These are phyloP conservation scores for Urocolius indicus DNA, from an alignment of 2,113 vertebrate genomes.

Conservation along the genomic window DNA sequence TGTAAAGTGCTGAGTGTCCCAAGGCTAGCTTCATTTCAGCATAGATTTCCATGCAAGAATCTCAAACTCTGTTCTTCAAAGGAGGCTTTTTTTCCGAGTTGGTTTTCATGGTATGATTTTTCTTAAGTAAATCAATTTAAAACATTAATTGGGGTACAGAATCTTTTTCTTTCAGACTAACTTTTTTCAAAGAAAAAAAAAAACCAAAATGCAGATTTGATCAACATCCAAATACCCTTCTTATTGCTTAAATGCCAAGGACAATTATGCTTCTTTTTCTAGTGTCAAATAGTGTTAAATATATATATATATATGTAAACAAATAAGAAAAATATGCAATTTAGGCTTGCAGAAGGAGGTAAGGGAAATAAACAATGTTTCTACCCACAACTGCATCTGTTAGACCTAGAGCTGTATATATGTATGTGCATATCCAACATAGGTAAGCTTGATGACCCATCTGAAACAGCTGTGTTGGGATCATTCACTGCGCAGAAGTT, in stretches of 20 bases:
- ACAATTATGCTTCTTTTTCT: constrained; percentile 41
- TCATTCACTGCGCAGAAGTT: background rate
- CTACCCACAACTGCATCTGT: background rate
- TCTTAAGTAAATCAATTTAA: constrained; percentile 73
- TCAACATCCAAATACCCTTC: constrained; percentile 37
- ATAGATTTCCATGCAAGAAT: constrained; percentile 14
- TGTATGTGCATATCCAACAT: background rate
- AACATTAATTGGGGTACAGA: constrained; percentile 50
- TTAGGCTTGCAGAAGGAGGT: background rate
- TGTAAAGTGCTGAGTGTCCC: constrained; percentile 40
- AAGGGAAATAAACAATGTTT: background rate
- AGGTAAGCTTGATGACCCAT: background rate
- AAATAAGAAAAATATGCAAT: background rate
- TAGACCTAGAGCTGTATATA: background rate
- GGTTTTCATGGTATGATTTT: constrained; percentile 40
- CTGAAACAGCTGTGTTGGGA: background rate
- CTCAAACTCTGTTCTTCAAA: constrained; percentile 67
- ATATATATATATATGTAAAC: background rate
- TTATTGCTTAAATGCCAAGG: constrained; percentile 74
- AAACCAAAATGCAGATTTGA: background rate
- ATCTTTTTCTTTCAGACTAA: constrained; percentile 47
- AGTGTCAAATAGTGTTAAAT: constrained; percentile 43
- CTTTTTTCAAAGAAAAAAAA: background rate
- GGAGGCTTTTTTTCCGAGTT: constrained; percentile 7
- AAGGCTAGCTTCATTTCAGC: constrained; percentile 62